Conservation (phyloP, 2,797 vertebrate species). For the Rhodeus uyekii region DNA sequence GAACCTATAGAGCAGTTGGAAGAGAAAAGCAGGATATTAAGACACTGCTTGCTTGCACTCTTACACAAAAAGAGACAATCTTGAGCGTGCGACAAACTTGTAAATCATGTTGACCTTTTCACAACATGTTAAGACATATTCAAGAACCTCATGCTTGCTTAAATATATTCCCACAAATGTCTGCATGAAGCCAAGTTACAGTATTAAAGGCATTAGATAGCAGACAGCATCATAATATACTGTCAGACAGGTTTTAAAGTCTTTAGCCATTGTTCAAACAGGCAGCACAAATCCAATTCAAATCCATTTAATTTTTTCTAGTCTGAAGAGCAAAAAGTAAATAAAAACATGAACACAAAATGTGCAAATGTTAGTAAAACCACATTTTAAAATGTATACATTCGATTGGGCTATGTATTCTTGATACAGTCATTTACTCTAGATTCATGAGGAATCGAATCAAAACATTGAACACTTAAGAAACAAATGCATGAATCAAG, state of each 20-base stretch:
- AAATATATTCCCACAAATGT: not conserved
- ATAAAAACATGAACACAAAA: not conserved
- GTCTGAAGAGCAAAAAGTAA: not conserved
- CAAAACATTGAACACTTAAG: not conserved
- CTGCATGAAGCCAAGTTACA: not conserved
- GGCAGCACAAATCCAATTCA: not conserved
- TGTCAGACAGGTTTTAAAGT: not conserved
- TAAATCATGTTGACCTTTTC: not conserved
- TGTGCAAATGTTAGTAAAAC: not conserved
- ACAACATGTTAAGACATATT: constrained; percentile 2
- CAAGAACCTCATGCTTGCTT: not conserved
- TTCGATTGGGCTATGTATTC: too few species aligned
- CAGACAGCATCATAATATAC: not conserved
- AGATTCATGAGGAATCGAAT: not conserved
- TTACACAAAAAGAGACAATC: not conserved
- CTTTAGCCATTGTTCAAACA: not conserved
- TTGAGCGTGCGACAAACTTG: not conserved
- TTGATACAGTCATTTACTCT: not conserved
- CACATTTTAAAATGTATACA: not conserved
- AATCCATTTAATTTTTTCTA: not conserved
- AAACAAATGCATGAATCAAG: not conserved
- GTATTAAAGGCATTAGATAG: not conserved
- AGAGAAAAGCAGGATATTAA: not conserved
- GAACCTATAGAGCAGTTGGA: constrained; percentile 78
- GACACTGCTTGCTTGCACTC: not conserved